Base-by-base conservation (phyloP, 2,888 invertebrate species). In the Lepidocyrtoides sp. region DNA sequence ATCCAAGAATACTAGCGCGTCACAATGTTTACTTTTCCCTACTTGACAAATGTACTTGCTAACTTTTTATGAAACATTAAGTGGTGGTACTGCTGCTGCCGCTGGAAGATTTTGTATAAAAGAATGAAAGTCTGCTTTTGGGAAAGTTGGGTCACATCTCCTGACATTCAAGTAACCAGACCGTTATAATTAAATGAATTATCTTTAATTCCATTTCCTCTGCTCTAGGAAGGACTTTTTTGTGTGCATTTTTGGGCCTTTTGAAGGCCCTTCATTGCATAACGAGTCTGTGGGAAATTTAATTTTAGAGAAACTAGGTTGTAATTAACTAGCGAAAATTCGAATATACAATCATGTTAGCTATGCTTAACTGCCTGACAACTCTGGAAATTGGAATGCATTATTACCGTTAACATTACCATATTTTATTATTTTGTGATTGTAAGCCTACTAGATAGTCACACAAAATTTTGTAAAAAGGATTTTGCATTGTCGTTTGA, bases 171-270 rank as follows among this genome's bases (percentile, higher is more conserved):
- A 69, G 32, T 69, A n/a, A 69, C 17, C 36, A 69, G 69, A 69
- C 69, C 69, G 36, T n/a, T 1, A 69, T 36, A 36, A 36, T 69
- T 69, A 69, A 69, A 69, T 36, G 36, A 69, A 36, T 69, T 69
- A 69, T 12, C 69, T 32, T 69, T 36, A 36, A 69, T 36, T 36
- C 17, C 36, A 4, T 17, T 69, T n/a, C 69, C 14, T 0, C 69
- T 69, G 8, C 0, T 23, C n/a, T 14, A 60, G 23, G n/a, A 57
- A 2, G 10, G 12, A 29, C 0, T 3, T 63, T 4, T 63, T 5
- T 36, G 32, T 63, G 29, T 2, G 57, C 2, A 69, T 2, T 32
- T 69, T 32, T 69, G 17, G 17, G n/a, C 36, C 32, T 32, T 36
- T 36, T 36, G 1, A 1, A 32, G 32, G 69, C 4, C 69, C 17